Percentiles rank a stretch among this genome's conserved stretches.
phyloP scores from a whole-genome alignment of 1,140 invertebrate species.

The Lutraria rhynchaena region DNA sequence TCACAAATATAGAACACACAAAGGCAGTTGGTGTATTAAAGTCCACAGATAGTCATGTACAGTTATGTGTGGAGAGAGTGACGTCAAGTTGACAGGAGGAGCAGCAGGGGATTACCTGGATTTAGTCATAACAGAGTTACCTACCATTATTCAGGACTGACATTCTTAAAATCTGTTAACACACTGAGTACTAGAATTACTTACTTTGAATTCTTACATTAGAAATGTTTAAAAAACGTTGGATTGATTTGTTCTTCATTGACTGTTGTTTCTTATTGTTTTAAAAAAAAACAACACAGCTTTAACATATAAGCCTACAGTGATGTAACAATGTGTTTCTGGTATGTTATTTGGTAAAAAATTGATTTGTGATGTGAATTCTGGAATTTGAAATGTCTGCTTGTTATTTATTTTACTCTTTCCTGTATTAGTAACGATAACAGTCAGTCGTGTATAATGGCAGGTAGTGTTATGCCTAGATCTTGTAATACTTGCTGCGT shows the following conservation, averaged over 20 bases:
- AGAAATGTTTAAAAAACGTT: no score
- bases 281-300: background rate
- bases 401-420: conserved; percentile 1
- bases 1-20: conserved; percentile 72
- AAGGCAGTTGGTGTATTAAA: conserved; percentile 75
- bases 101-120: conserved; percentile 60
- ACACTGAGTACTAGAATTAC: no score
- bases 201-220: no score
- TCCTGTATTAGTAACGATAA: no score
- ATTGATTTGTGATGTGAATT: background rate
- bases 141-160: conserved; percentile 38
- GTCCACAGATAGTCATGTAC: conserved; percentile 60
- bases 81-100: conserved; percentile 60
- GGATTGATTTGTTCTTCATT: no score
- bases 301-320: background rate
- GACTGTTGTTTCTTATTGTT: no score
- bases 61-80: conserved; percentile 68
- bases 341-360: background rate
- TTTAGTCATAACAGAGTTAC: conserved; percentile 41
- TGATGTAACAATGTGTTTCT: background rate
- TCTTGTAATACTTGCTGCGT: conserved; percentile 46
- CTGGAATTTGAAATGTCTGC: background rate
- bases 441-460: no score
- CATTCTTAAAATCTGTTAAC: no score
- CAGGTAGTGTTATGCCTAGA: conserved; percentile 10